Conservation (phyloP, 2,888 invertebrate genomes). For the Acanthosepion lycidas region DNA sequence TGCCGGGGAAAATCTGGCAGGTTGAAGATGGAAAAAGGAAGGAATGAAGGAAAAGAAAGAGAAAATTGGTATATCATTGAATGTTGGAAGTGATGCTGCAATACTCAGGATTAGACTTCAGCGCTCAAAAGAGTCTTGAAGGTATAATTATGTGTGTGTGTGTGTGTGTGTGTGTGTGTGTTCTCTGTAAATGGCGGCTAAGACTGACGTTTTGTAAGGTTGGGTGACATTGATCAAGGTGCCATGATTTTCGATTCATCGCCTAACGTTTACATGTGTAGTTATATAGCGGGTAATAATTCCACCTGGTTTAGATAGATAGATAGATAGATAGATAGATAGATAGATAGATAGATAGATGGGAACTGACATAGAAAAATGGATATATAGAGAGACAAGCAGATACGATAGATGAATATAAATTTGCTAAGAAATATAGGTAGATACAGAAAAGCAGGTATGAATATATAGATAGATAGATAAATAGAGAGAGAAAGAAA, state of each 20-base stretch:
- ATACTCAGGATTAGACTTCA: not conserved
- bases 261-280: not conserved
- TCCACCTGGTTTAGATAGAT: not conserved
- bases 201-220: not conserved
- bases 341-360: not conserved
- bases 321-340: not conserved
- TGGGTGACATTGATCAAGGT: not conserved
- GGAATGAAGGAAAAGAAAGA: not conserved
- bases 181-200: not conserved
- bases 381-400: not conserved
- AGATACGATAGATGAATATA: not conserved
- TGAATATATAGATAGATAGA: not conserved
- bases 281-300: not conserved
- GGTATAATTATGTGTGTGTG: not conserved
- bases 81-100: not conserved
- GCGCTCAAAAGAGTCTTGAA: not conserved
- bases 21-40: not conserved
- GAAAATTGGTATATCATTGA: constrained; percentile 3
- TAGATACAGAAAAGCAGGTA: not conserved
- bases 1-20: not conserved
- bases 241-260: not conserved
- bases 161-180: not conserved
- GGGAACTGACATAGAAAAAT: not conserved
- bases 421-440: not conserved
- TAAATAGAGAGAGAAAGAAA: not conserved